Base-by-base conservation (phyloP, 2,888 invertebrate species). In the Nymphalis polychloros region DNA sequence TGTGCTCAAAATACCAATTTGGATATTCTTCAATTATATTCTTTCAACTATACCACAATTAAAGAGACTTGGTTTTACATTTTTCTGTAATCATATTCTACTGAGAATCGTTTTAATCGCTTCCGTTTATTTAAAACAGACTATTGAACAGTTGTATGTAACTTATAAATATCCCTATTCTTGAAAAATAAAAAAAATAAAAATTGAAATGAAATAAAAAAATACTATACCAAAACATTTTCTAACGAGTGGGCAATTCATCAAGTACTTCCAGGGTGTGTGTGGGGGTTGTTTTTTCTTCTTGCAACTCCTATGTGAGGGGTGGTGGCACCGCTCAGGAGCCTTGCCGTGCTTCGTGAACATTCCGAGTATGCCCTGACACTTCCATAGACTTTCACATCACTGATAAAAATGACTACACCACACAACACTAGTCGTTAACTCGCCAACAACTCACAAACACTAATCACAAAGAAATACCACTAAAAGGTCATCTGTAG, bases 161-260 rank as follows among this genome's bases (percentile, higher is more conserved):
- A 41, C 8, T 13, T 41, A 41, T 10, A 4, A 4, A 4, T 13
- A 4, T 41, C 13, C 13, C 13, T 13, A 13, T 13, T 41, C 13
- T 41, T 41, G 13, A 13, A 41, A 41, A 13, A 13, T 41, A 13
- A 41, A 41, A 41, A 41, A 13, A 23, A 23, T 1, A 23, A 41
- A 41, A 41, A 41, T 41, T 13, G 13, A 41, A 68, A 64, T 50
- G 19, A 63, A 73, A 61, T 74, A 75, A 77, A 79, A 81, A 81
- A 87, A 89, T 91, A 92, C 88, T 84, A 79, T 93, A 93, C 93
- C 93, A 86, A 93, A 93, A 87, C 93, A 93, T 93, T 93, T 93
- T 81, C 93, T 93, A 92, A 93, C 92, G 85, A 93, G 93, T 91
- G 93, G 93, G 90, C 93, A 93, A 93, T 92, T 93, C 93, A 93